Percentiles rank a stretch among this genome's conserved stretches.
These are phyloP conservation scores for Acronicta aceris DNA, from an alignment of 2,888 invertebrate species.

Conservation along the genomic window DNA sequence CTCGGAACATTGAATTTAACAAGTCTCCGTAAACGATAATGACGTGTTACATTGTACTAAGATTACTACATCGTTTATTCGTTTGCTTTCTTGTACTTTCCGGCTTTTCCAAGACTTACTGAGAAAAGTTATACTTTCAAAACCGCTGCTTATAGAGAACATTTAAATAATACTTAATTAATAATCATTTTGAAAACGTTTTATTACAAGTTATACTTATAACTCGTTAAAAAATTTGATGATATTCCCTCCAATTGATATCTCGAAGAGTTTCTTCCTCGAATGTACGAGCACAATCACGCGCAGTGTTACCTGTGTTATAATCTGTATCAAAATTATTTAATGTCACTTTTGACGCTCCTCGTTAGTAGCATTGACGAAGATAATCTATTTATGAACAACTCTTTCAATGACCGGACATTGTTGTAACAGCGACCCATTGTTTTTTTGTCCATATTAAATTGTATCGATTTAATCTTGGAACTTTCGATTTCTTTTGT, in stretches of 20 bases:
- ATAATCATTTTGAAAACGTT: too few species aligned
- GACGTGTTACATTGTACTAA: constrained; percentile 26
- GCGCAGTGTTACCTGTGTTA: constrained; percentile 56
- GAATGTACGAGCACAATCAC: constrained; percentile 56
- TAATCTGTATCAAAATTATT: constrained; percentile 61
- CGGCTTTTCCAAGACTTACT: constrained; percentile 5
- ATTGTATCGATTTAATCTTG: constrained; percentile 45
- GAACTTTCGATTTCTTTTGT: constrained; percentile 52
- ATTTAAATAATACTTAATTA: too few species aligned
- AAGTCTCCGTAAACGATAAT: constrained; percentile 28
- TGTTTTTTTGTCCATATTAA: constrained; percentile 36
- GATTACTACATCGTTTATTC: constrained; percentile 9
- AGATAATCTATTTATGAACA: constrained; percentile 33
- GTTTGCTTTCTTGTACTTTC: constrained; percentile 13
- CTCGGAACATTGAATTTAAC: constrained; percentile 41
- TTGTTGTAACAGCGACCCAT: constrained; percentile 34
- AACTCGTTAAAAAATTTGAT: too few species aligned
- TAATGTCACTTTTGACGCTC: constrained; percentile 68
- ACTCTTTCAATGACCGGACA: constrained; percentile 38
- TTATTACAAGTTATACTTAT: too few species aligned
- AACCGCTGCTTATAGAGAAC: too few species aligned
- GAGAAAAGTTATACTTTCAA: not conserved
- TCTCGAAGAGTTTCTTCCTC: constrained; percentile 33
- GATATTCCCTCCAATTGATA: constrained; percentile 6
- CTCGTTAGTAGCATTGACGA: constrained; percentile 59